Evolutionary conservation across 2,888 invertebrate species (phyloP), one percentile per base, ranked within the genome.

Genomic region (Eupithecia tripunctaria): DNA sequence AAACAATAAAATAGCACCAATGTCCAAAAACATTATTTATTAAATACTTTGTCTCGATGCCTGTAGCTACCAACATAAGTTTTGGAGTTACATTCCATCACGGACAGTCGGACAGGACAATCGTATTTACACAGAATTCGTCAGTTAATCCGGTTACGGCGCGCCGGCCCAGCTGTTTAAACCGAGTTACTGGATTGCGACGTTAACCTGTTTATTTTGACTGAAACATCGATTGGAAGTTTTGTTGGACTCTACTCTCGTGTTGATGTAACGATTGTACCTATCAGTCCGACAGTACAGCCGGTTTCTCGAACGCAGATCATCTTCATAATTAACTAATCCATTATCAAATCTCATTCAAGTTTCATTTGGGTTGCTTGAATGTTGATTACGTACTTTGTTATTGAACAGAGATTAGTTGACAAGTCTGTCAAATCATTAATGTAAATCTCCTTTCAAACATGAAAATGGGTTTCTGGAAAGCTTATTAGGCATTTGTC

Each of bases 41-140:
- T 32, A 3, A 6, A 32, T 38, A 38, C 12, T 2, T 38, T 38
- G 38, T 38, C 38, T 2, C n/a, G 47, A n/a, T 8, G 47, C 8
- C 6, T 18, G 47, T 12, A 56, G 21, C 56, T 51, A 74, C 70
- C 21, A 12, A 25, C 64, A 47, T 47, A 56, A 29, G 38, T 51
- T 74, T 63, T 32, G 7, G 63, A 41, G 38, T 21, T 63, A 51
- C 66, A 65, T 62, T 64, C 59, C 60, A 21, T 51, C 21, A 51
- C 21, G 56, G 18, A 56, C 71, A 71, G 56, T 56, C 67, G 69
- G 51, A 68, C 63, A 36, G 67, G 64, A 73, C 73, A 76, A 71
- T 74, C 59, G 73, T 76, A 77, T 78, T 77, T 72, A 73, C 73
- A 75, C 71, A 68, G 73, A 75, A 73, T 77, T 71, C 74, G 70